Conservation (phyloP, 2,113 vertebrate genomes). For the Dicrurus megarhynchus region DNA sequence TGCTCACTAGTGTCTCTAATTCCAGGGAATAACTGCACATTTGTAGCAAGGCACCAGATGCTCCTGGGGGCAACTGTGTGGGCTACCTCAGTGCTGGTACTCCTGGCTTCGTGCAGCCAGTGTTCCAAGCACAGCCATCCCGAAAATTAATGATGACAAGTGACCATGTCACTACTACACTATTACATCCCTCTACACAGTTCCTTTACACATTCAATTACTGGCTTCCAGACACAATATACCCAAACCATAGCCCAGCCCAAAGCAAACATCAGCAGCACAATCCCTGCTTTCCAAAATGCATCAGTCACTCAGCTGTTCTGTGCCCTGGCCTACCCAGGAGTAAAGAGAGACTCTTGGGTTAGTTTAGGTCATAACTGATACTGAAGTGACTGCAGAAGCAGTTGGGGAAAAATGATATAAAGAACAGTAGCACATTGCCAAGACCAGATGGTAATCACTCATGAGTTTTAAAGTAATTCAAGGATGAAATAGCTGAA, state of each 20-base stretch:
- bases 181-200: not conserved
- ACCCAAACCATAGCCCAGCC: not conserved
- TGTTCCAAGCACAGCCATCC: not conserved
- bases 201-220: not conserved
- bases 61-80: too few species aligned
- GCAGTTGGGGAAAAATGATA: not conserved
- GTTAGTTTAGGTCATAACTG: not conserved
- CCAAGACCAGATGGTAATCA: constrained; percentile 41
- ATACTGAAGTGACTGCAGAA: not conserved
- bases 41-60: not conserved
- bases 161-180: not conserved
- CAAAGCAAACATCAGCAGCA: not conserved
- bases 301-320: not conserved
- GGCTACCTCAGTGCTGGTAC: not conserved
- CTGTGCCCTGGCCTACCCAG: not conserved
- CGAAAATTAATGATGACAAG: not conserved
- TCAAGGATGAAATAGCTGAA: not conserved
- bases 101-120: not conserved
- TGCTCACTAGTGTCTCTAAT: not conserved
- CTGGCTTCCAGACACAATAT: not conserved
- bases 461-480: not conserved
- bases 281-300: not conserved
- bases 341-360: not conserved
- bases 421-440: not conserved
- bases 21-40: not conserved